Percentiles rank a stretch among this genome's conserved stretches.
Evolutionary conservation across 2,797 vertebrate genomes (phyloP).

Genomic region (Orientallactaga sibirica): DNA sequence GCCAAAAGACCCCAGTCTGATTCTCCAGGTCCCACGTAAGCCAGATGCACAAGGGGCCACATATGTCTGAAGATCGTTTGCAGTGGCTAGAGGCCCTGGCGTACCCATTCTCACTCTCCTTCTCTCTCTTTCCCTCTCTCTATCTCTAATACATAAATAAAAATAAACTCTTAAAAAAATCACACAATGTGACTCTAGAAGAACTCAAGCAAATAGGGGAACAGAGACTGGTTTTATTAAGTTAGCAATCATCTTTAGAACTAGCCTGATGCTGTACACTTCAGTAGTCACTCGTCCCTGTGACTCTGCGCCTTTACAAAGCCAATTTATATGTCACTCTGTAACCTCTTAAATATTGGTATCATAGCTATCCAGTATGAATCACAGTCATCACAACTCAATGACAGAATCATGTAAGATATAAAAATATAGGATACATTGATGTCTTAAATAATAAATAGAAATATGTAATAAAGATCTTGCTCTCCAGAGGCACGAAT

Average conservation of each 20-base stretch:
- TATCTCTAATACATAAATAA: no score
- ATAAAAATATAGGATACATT: slow-evolving; percentile 1
- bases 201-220: background rate
- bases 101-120: no score
- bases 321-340: slow-evolving; percentile 3
- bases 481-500: background rate
- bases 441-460: background rate
- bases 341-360: background rate
- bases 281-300: background rate
- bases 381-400: slow-evolving; percentile 28
- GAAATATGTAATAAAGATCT: background rate
- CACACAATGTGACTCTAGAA: background rate
- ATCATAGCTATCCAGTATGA: background rate
- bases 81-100: no score
- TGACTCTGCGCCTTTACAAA: background rate
- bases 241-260: background rate
- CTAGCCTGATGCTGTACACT: background rate
- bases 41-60: no score
- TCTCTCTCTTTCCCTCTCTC: no score
- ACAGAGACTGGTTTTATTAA: background rate
- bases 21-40: no score
- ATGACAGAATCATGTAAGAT: slow-evolving; percentile 33
- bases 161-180: background rate
- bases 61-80: no score
- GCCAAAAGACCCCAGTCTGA: no score